A percentile compares a stretch with the other conserved stretches of the same genome.
These are phyloP conservation scores for Leucoma salicis DNA, from an alignment of 2,888 invertebrate genomes.

Conservation along the genomic window DNA sequence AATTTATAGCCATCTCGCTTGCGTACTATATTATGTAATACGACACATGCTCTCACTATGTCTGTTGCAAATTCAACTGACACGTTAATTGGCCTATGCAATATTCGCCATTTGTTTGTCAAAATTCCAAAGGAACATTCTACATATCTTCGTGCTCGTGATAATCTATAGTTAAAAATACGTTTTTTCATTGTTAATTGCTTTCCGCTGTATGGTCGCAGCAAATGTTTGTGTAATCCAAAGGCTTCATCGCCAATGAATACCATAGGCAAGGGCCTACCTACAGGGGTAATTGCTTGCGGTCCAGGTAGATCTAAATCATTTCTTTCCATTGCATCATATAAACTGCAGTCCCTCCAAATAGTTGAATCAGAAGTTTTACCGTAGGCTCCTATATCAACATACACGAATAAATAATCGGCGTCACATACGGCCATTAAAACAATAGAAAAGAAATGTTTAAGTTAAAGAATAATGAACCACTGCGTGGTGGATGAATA, in stretches of 20 bases:
- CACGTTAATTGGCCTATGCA: neutral
- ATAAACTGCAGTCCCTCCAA: neutral
- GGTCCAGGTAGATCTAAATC: neutral
- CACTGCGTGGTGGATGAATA: no score
- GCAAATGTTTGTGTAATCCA: neutral
- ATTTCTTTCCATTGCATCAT: neutral
- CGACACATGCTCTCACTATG: neutral
- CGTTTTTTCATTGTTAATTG: conserved; percentile 2
- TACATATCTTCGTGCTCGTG: conserved; percentile 9
- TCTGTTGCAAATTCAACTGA: neutral
- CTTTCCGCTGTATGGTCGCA: neutral
- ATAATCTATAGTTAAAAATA: conserved; percentile 10
- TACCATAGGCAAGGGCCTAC: neutral
- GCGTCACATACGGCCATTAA: neutral
- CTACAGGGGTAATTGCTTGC: neutral
- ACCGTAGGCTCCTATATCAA: neutral
- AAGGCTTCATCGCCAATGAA: neutral
- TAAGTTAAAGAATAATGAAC: no score
- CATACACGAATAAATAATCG: neutral
- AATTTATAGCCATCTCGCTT: conserved; percentile 12
- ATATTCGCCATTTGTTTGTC: conserved; percentile 9
- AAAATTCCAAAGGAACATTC: conserved; percentile 15
- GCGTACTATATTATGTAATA: conserved; percentile 6
- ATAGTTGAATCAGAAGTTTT: neutral
- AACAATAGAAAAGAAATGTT: neutral